A percentile compares a stretch with the other conserved stretches of the same genome.
Conservation (phyloP, 2,888 invertebrate species). For the Podotricha telesiphe region DNA sequence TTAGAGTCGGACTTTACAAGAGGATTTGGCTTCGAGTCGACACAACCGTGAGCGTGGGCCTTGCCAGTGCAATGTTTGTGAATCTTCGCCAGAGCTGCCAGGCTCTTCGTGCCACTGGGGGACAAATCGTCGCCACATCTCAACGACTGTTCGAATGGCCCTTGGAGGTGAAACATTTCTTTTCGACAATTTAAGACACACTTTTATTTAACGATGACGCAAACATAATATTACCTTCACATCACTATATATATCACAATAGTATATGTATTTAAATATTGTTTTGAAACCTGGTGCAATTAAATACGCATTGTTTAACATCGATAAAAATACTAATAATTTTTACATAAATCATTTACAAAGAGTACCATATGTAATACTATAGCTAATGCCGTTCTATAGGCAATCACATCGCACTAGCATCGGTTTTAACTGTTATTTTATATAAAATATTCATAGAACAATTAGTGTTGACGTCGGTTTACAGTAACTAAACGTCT, state of each 20-base stretch:
- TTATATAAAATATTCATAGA: slow-evolving; percentile 44
- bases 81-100: slow-evolving; percentile 82
- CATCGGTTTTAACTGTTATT: no score
- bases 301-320: background rate
- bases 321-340: background rate
- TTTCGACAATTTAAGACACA: slow-evolving; percentile 17
- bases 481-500: slow-evolving; percentile 48
- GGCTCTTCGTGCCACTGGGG: slow-evolving; percentile 77
- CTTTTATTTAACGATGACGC: slow-evolving; percentile 11
- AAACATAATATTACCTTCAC: slow-evolving; percentile 32
- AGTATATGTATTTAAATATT: background rate
- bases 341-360: background rate
- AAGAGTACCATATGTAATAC: background rate
- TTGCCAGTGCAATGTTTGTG: slow-evolving; percentile 90
- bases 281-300: background rate
- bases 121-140: slow-evolving; percentile 79
- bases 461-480: slow-evolving; percentile 47
- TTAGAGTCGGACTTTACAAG: slow-evolving; percentile 78
- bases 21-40: slow-evolving; percentile 76
- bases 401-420: no score
- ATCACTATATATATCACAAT: background rate
- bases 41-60: slow-evolving; percentile 89
- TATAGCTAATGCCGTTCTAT: background rate
- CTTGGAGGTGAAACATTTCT: slow-evolving; percentile 79
- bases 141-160: slow-evolving; percentile 84